A percentile compares a stretch with the other conserved stretches of the same genome.
Evolutionary conservation across 2,888 invertebrate genomes (phyloP).

Genomic region (Temnothorax rugatulus): DNA sequence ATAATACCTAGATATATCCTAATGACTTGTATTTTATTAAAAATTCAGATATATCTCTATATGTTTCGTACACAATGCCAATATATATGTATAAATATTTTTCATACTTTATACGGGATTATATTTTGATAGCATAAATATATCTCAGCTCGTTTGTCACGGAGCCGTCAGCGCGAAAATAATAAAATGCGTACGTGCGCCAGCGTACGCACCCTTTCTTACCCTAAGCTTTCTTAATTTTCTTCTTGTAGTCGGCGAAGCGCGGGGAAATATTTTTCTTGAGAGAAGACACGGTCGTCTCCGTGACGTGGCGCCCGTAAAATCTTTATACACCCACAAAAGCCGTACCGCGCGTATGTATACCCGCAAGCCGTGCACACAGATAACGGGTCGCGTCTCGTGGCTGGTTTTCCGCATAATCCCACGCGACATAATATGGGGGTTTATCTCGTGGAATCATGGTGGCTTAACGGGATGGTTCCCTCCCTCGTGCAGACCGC

Average conservation of each 20-base stretch:
- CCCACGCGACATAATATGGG: constrained; percentile 78
- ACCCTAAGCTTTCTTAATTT: constrained; percentile 46
- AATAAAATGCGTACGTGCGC: constrained; percentile 52
- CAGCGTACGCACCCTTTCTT: constrained; percentile 57
- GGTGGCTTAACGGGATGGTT: constrained; percentile 76
- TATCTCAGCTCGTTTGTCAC: constrained; percentile 50
- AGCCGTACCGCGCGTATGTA: neutral
- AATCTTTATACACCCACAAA: constrained; percentile 57
- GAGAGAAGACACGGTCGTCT: constrained; percentile 32
- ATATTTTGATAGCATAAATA: constrained; percentile 27
- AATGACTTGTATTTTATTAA: neutral
- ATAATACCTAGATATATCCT: neutral
- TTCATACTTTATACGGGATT: neutral
- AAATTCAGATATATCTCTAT: neutral
- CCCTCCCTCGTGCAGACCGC: constrained; percentile 64
- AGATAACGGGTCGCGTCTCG: constrained; percentile 47
- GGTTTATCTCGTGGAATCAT: constrained; percentile 78
- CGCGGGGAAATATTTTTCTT: constrained; percentile 44
- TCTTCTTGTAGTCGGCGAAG: constrained; percentile 38
- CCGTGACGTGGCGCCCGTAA: constrained; percentile 53
- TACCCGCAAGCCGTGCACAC: constrained; percentile 22
- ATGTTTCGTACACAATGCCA: neutral
- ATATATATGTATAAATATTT: neutral
- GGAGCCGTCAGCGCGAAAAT: constrained; percentile 41
- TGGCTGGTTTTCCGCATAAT: constrained; percentile 75